Conservation (phyloP, 2,113 vertebrate genomes). For the Procavia capensis region DNA sequence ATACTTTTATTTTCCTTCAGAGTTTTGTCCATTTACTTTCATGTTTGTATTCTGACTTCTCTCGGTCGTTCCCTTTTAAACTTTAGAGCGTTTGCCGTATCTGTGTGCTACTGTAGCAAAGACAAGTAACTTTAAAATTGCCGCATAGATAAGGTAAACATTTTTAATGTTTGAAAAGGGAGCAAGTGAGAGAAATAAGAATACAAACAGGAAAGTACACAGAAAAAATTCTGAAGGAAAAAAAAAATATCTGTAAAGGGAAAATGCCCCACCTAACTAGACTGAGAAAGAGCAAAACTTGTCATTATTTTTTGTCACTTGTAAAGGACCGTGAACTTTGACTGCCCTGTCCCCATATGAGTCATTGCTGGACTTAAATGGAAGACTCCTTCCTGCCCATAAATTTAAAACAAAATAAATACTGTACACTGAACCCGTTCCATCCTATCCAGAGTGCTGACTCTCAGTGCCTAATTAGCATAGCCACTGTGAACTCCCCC, state of each 20-base stretch:
- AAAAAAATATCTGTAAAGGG: neutral
- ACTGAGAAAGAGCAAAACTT: neutral
- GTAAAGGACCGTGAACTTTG: neutral
- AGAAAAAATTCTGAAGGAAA: neutral
- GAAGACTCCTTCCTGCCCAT: neutral
- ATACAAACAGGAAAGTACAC: constrained; percentile 1
- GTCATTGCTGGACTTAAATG: neutral
- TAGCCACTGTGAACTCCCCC: neutral
- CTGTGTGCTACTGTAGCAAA: too few species aligned
- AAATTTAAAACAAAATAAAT: neutral
- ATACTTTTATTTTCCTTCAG: neutral
- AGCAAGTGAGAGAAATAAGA: constrained; percentile 7
- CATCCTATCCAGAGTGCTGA: neutral
- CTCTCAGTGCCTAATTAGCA: too few species aligned
- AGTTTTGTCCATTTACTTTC: constrained; percentile 22
- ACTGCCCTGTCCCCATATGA: accelerated
- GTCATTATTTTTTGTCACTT: neutral
- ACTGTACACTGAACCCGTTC: neutral
- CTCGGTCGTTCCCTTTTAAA: neutral
- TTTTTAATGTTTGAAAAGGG: neutral
- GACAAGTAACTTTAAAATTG: too few species aligned
- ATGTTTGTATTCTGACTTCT: constrained; percentile 39
- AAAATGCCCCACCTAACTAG: neutral
- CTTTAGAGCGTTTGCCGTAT: too few species aligned
- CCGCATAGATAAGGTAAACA: too few species aligned